Base-by-base conservation (phyloP, 2,113 vertebrate species). In the Rhagologus leucostigma region DNA sequence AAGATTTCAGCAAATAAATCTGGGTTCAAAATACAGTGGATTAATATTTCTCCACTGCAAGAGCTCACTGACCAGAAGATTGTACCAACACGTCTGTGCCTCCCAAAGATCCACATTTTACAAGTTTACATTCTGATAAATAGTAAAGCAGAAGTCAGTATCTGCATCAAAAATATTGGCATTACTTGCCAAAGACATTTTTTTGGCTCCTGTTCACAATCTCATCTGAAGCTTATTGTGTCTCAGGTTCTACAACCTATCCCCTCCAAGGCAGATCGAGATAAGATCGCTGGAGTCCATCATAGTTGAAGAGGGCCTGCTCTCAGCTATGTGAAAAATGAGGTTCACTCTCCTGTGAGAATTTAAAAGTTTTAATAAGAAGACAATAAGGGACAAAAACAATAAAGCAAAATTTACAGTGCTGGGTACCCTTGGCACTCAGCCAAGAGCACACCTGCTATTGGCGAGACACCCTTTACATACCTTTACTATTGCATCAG, bases 101-200 rank as follows among this genome's bases (percentile, higher is more conserved):
- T 78, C 20, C 29, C 26, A 50, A 22, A 67, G 41, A 24, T 16
- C 39, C 0, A 0, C 13, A 1, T 55, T 57, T 49, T 56, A 11
- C 18, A 16, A 24, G 23, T 59, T n/a, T 29, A 27, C 37, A 4
- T 53, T 67, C 69, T 42, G 27, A 46, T 50, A 65, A 59, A 19
- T 4, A 19, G 19, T 27, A 50, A 57, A 80, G 21, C 18, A 69
- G 42, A 75, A 85, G 16, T 35, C 30, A 14, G 32, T 21, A 15
- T 64, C n/a, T 4, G 3, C 47, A 49, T 32, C 33, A 37, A 7
- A 74, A 82, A 4, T 26, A 32, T 2, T 68, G 71, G 4, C 46
- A 2, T 42, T n/a, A n/a, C 23, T 50, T 46, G 21, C 65, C 44
- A 42, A 27, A 42, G 26, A 35, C 33, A 14, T 35, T 20, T 44